phyloP scores from a whole-genome alignment of 2,888 invertebrate genomes.

The Pyrochroa serraticornis region DNA sequence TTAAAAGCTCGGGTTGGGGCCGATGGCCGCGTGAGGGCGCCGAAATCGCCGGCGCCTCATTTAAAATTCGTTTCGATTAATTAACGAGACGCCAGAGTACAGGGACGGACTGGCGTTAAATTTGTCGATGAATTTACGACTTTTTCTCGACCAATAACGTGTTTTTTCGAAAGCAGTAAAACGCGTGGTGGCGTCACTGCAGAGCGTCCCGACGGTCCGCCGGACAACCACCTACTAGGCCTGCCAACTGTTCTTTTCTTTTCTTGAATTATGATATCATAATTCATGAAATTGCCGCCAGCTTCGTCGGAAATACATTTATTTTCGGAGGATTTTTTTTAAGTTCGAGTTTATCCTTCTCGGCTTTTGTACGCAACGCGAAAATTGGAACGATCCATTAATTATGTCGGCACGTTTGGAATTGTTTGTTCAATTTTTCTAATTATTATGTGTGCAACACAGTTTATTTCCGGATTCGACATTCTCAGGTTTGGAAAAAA shows the following conservation, averaged over 20 bases:
- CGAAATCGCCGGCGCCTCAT: conserved; percentile 30
- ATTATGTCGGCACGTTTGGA: conserved; percentile 30
- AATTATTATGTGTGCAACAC: background rate
- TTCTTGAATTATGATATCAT: conserved; percentile 56
- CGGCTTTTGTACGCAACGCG: conserved; percentile 33
- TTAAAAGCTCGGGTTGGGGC: conserved; percentile 12
- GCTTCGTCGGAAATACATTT: conserved; percentile 54
- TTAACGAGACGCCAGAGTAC: background rate
- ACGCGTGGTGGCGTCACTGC: conserved; percentile 30
- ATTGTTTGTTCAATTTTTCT: conserved; percentile 8
- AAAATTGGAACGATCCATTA: conserved; percentile 30
- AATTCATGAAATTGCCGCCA: conserved; percentile 56
- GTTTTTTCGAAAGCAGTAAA: conserved; percentile 33
- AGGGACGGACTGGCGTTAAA: background rate
- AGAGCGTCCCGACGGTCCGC: conserved; percentile 39
- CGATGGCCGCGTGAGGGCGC: conserved; percentile 31
- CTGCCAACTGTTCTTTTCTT: conserved; percentile 56
- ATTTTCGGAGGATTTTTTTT: conserved; percentile 45
- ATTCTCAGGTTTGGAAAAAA: conserved; percentile 31
- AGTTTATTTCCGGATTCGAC: conserved; percentile 11
- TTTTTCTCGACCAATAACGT: conserved; percentile 8
- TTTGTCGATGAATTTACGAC: conserved; percentile 5
- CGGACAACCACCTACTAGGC: conserved; percentile 55
- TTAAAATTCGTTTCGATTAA: conserved; percentile 4
- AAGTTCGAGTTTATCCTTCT: conserved; percentile 17